Evolutionary conservation across 2,888 invertebrate species (phyloP), one percentile per base, ranked within the genome.

Genomic region (Andrena dorsata): DNA sequence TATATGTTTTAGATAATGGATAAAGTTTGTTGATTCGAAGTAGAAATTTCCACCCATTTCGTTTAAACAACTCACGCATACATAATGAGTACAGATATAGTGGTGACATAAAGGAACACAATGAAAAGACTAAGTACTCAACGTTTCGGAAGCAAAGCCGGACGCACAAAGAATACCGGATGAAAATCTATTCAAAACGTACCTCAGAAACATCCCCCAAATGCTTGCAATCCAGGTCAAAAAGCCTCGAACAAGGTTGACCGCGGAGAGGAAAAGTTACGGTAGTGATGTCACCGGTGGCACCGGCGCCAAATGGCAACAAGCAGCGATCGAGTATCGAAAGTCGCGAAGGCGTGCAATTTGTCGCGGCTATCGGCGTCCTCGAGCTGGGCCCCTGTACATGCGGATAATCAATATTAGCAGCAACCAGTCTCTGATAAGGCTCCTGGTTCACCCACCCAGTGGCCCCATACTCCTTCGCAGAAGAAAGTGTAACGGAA

Each of bases 401-500:
- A 56, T 56, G 51, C 58, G 71, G 82, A 82, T 87, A 87, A 90
- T 91, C 88, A 89, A 90, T 87, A 89, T 90, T 90, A 88, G 88
- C 87, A 83, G 76, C 80, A 72, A 79, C 72, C 85, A 82, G 80
- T 79, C 71, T 47, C 86, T 82, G 91, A 92, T 92, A 91, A 91
- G 86, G 66, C 35, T 49, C 47, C 60, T 69, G 69, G 71, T 73
- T 74, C 80, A 69, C 84, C 84, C 79, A 82, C 63, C 84, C 49
- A 68, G 73, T 47, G 77, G 72, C 47, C 47, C 69, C 47, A 35
- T 60, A 56, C 81, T 66, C 77, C 61, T 60, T 56, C 47, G 7
- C 41, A 30, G 28, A 82, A 63, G 71, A 83, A 83, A 78, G 83
- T 78, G 78, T 65, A 75, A 78, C 75, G 75, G 63, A 74, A 78